Evolutionary conservation across 2,797 vertebrate genomes (phyloP).

Genomic region (Numenius phaeopus): DNA sequence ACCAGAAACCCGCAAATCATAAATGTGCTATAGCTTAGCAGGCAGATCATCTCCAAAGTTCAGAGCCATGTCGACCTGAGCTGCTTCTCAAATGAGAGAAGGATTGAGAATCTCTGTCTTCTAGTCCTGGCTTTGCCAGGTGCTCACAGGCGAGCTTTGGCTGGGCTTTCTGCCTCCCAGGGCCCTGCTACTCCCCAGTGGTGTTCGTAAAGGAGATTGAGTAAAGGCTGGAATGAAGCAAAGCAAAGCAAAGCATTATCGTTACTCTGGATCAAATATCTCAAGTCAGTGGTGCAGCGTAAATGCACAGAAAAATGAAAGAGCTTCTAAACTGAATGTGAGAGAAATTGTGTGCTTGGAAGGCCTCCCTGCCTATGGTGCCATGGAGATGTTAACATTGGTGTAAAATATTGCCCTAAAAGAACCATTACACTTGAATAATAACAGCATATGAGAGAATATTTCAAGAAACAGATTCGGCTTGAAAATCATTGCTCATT

Average conservation of each 20-base stretch:
- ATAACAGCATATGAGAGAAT: not conserved
- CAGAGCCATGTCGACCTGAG: constrained; percentile 14
- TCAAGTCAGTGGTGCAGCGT: not conserved
- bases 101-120: not conserved
- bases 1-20: constrained; percentile 27
- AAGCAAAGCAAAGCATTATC: not conserved
- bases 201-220: not conserved
- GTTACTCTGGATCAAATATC: not conserved
- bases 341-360: constrained; percentile 15
- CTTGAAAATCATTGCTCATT: constrained; percentile 32
- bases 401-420: constrained; percentile 26
- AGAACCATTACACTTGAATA: constrained; percentile 33
- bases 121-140: not conserved
- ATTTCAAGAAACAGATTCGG: constrained; percentile 17
- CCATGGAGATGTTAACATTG: not conserved
- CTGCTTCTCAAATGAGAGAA: constrained; percentile 38
- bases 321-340: not conserved
- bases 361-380: not conserved
- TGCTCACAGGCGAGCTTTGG: not conserved
- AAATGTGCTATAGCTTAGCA: constrained; percentile 31
- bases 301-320: constrained; percentile 25
- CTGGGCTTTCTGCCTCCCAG: not conserved
- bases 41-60: constrained; percentile 53
- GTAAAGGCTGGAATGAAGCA: constrained; percentile 4
- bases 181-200: not conserved